A percentile compares a stretch with the other conserved stretches of the same genome.
These are phyloP conservation scores for Takifugu rubripes DNA, from an alignment of 2,797 vertebrate genomes.

Conservation along the genomic window DNA sequence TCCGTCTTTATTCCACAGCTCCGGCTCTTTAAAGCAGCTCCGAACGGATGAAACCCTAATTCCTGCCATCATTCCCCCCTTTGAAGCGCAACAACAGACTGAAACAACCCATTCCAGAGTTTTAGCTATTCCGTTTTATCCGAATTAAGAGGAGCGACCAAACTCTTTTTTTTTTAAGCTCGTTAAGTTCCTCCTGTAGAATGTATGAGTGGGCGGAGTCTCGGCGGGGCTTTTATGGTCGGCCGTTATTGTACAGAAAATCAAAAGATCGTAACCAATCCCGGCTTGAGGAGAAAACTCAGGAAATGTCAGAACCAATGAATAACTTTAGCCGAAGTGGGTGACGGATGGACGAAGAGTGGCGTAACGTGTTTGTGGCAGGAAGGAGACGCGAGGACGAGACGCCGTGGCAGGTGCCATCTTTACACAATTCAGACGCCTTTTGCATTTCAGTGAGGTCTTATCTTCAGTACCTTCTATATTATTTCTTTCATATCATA, in stretches of 20 bases:
- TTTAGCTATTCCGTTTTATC: constrained; percentile 28
- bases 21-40: background rate
- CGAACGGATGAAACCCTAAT: background rate
- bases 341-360: constrained; percentile 9
- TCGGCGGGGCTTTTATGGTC: constrained; percentile 33
- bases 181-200: constrained; percentile 40
- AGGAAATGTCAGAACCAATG: constrained; percentile 69
- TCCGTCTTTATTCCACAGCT: background rate
- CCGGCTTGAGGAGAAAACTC: constrained; percentile 55
- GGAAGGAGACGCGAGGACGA: constrained; percentile 22
- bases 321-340: constrained; percentile 48
- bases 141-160: constrained; percentile 21
- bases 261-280: constrained; percentile 14
- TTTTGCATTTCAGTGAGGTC: constrained; percentile 82
- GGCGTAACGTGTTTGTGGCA: constrained; percentile 10
- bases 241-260: constrained; percentile 47
- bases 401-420: constrained; percentile 28
- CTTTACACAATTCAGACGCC: constrained; percentile 46
- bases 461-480: constrained; percentile 83
- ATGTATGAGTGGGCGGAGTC: constrained; percentile 33
- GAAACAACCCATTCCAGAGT: constrained; percentile 44
- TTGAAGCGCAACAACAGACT: constrained; percentile 13
- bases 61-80: constrained; percentile 36
- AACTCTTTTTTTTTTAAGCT: constrained; percentile 22
- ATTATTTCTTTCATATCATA: constrained; percentile 87